Conservation (phyloP, 2,888 invertebrate species). For the Antheraea yamamai region DNA sequence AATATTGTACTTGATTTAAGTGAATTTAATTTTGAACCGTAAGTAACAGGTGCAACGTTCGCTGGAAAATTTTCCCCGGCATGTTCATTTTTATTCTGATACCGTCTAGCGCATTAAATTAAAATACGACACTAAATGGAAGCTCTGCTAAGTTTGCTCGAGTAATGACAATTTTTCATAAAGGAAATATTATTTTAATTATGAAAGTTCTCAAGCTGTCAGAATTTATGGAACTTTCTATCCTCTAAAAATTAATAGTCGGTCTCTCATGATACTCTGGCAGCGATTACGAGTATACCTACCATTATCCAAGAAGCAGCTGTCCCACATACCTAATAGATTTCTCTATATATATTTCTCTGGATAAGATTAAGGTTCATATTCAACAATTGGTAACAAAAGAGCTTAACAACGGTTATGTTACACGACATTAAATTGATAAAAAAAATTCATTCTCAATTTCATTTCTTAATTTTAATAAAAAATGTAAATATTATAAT, state of each 20-base stretch:
- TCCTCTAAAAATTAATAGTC: not conserved
- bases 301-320: too few species aligned
- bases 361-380: too few species aligned
- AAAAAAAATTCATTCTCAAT: too few species aligned
- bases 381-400: too few species aligned
- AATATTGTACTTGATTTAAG: not conserved
- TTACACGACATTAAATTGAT: too few species aligned
- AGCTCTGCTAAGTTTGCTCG: not conserved
- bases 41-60: conserved; percentile 1
- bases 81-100: not conserved
- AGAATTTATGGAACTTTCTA: not conserved
- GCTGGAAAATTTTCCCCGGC: not conserved
- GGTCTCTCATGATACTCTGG: not conserved
- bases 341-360: too few species aligned
- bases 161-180: not conserved
- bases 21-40: not conserved
- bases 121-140: not conserved
- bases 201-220: not conserved
- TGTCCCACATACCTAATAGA: too few species aligned
- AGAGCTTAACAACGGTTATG: too few species aligned
- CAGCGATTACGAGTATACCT: too few species aligned
- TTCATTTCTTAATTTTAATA: too few species aligned
- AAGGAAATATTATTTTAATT: not conserved
- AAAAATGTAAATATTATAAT: too few species aligned
- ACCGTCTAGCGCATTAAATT: not conserved